phyloP scores from a whole-genome alignment of 2,888 invertebrate species.

The Trachelus iudaicus region DNA sequence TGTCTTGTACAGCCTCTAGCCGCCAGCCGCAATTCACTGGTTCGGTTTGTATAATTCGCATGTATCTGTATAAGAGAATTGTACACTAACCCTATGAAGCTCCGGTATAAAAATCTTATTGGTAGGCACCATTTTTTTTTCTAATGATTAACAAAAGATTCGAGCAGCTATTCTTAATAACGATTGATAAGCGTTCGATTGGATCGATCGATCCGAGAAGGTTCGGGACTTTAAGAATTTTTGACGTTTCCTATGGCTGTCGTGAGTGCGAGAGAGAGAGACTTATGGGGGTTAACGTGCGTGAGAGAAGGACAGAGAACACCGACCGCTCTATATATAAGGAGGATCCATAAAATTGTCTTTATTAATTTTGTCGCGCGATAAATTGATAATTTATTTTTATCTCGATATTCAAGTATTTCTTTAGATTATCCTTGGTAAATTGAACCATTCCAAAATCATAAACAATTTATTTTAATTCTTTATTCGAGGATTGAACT shows the following conservation, averaged over 20 bases:
- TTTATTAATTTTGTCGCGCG: background rate
- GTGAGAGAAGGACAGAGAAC: background rate
- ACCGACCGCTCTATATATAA: rapidly evolving
- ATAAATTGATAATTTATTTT: background rate
- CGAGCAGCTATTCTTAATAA: background rate
- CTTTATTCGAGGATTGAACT: background rate
- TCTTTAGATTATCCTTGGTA: background rate
- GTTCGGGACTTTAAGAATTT: background rate
- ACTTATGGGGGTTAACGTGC: background rate
- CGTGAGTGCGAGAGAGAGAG: background rate
- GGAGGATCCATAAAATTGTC: background rate
- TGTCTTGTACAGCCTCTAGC: background rate
- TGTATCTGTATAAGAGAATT: background rate
- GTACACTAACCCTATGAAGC: background rate
- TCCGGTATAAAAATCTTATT: background rate
- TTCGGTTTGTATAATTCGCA: background rate
- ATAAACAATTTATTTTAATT: background rate
- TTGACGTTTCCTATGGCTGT: background rate
- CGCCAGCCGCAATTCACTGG: background rate
- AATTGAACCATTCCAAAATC: background rate
- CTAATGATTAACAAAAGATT: background rate
- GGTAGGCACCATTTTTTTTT: background rate
- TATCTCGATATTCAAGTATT: background rate
- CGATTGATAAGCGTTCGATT: background rate
- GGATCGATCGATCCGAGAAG: background rate